Evolutionary conservation across 2,113 vertebrate species (phyloP).

Genomic region (Eolophus roseicapilla): DNA sequence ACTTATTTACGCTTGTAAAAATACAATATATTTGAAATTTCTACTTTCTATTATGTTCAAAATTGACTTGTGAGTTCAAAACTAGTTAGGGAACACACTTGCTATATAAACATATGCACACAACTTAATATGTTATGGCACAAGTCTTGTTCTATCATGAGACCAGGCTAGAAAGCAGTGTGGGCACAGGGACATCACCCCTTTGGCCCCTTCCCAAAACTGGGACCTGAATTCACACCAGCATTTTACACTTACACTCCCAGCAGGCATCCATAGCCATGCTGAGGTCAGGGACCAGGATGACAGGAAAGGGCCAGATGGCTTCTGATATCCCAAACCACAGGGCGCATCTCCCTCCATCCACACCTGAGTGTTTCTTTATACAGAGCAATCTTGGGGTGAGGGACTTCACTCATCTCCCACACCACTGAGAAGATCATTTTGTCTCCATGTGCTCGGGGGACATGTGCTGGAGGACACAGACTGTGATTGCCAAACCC

Average conservation of each 20-base stretch:
- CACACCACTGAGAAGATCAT: background rate
- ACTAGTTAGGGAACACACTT: background rate
- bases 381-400: background rate
- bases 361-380: background rate
- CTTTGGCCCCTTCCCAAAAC: background rate
- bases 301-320: background rate
- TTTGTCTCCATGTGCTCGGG: background rate
- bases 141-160: background rate
- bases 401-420: background rate
- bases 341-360: background rate
- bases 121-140: accelerated
- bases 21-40: background rate
- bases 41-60: background rate
- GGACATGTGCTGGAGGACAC: accelerated
- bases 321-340: background rate
- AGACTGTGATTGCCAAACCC: background rate
- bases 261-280: accelerated
- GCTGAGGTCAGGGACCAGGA: background rate
- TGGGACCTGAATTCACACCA: background rate
- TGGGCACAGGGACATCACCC: background rate
- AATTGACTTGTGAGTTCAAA: background rate
- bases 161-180: background rate
- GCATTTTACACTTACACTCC: accelerated
- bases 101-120: background rate
- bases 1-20: background rate